These are phyloP conservation scores for Drosophila jambulina DNA, from an alignment of 1,140 invertebrate species.

Conservation along the genomic window DNA sequence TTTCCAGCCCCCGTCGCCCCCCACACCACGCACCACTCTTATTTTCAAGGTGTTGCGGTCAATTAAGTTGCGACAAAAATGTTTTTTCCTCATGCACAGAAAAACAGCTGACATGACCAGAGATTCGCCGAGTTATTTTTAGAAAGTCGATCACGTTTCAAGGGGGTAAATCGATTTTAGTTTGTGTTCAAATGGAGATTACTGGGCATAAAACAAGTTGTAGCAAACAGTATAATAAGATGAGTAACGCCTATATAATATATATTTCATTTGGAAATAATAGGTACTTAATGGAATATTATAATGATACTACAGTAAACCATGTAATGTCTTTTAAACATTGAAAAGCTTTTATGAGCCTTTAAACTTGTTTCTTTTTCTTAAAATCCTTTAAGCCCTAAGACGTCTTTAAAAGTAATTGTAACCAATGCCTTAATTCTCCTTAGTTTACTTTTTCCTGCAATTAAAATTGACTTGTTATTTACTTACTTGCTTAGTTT, in stretches of 20 bases:
- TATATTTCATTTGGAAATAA: not conserved
- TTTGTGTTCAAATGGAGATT: not conserved
- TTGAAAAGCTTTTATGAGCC: too few species aligned
- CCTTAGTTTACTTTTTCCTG: too few species aligned
- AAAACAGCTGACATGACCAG: constrained; percentile 51
- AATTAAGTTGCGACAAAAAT: constrained; percentile 56
- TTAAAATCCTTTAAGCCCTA: too few species aligned
- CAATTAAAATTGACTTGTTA: not conserved
- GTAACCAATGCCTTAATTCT: not conserved
- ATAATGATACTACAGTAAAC: not conserved
- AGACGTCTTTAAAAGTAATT: not conserved
- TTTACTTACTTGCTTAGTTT: not conserved
- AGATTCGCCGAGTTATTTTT: constrained; percentile 47
- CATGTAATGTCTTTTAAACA: not conserved
- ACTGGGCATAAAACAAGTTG: not conserved
- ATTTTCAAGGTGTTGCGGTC: constrained; percentile 68
- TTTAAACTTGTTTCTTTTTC: not conserved
- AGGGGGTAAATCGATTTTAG: constrained; percentile 11
- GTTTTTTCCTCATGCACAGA: constrained; percentile 35
- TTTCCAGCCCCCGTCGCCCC: constrained; percentile 8
- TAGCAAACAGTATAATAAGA: not conserved
- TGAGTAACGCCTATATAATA: not conserved
- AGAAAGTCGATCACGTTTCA: constrained; percentile 51
- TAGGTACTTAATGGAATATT: too few species aligned
- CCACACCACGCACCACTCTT: constrained; percentile 2